Evolutionary conservation across 1,140 invertebrate species (phyloP).

Genomic region (Drosophila eugracilis): DNA sequence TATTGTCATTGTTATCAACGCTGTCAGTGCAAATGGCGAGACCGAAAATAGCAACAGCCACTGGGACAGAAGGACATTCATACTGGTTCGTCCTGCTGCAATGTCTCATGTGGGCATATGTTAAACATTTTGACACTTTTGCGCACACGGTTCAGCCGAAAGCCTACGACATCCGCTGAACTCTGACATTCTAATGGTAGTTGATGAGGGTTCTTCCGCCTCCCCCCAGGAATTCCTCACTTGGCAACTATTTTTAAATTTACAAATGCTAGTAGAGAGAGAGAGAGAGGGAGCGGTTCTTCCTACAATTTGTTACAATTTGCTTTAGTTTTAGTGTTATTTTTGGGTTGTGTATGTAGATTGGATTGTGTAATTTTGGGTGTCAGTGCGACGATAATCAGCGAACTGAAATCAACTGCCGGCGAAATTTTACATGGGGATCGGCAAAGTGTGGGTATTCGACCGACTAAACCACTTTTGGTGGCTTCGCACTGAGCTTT

Average conservation of each 20-base stretch:
- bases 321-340: constrained; percentile 21
- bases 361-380: constrained; percentile 24
- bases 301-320: constrained; percentile 57
- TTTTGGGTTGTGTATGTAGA: constrained; percentile 2
- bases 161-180: constrained; percentile 43
- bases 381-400: constrained; percentile 53
- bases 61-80: constrained; percentile 14
- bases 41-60: constrained; percentile 19
- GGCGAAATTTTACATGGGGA: constrained; percentile 32
- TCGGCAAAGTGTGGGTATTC: background rate
- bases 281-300: no score
- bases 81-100: constrained; percentile 5
- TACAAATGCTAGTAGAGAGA: constrained; percentile 13
- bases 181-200: constrained; percentile 68
- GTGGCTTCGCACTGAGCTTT: constrained; percentile 67
- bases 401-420: constrained; percentile 59
- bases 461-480: constrained; percentile 57
- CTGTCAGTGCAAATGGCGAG: constrained; percentile 60
- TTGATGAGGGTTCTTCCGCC: constrained; percentile 65
- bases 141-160: constrained; percentile 58
- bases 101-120: constrained; percentile 76
- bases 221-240: constrained; percentile 45
- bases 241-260: constrained; percentile 39
- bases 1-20: constrained; percentile 80
- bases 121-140: constrained; percentile 80